Evolutionary conservation across 2,797 vertebrate species (phyloP).

Genomic region (Vireo griseus): DNA sequence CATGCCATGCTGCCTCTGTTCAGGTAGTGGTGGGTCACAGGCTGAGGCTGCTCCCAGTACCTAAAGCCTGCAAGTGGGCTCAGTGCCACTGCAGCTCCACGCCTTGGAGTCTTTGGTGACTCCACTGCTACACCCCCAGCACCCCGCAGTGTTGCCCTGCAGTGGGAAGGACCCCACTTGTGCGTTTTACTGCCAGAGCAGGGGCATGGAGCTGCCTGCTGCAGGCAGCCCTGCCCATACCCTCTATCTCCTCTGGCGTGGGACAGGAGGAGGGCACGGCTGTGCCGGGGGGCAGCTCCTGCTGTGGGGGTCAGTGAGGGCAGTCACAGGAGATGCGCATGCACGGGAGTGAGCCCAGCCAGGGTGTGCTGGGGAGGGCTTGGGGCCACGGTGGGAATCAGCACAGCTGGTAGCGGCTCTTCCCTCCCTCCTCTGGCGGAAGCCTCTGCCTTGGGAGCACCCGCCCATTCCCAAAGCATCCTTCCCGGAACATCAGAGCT

Average conservation of each 20-base stretch:
- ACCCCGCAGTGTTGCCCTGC: accelerated
- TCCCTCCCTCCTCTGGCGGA: neutral
- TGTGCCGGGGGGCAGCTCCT: neutral
- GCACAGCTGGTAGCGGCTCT: too few relatives aligned
- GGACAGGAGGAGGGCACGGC: neutral
- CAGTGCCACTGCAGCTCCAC: accelerated
- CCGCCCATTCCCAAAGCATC: neutral
- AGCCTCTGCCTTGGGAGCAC: neutral
- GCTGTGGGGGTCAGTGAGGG: neutral
- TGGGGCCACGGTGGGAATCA: neutral
- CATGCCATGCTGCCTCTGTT: accelerated
- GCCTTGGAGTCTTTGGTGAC: accelerated
- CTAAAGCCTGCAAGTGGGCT: neutral
- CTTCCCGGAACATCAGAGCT: neutral
- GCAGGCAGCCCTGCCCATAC: neutral
- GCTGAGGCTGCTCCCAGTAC: neutral
- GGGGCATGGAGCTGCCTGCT: neutral
- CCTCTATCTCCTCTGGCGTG: accelerated
- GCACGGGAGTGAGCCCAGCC: too few relatives aligned
- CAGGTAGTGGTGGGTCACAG: accelerated
- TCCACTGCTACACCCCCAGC: neutral
- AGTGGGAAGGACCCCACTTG: accelerated
- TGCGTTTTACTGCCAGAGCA: accelerated
- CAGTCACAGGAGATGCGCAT: neutral
- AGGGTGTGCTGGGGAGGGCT: neutral